phyloP scores from a whole-genome alignment of 2,113 vertebrate species.

The Columba janthina region DNA sequence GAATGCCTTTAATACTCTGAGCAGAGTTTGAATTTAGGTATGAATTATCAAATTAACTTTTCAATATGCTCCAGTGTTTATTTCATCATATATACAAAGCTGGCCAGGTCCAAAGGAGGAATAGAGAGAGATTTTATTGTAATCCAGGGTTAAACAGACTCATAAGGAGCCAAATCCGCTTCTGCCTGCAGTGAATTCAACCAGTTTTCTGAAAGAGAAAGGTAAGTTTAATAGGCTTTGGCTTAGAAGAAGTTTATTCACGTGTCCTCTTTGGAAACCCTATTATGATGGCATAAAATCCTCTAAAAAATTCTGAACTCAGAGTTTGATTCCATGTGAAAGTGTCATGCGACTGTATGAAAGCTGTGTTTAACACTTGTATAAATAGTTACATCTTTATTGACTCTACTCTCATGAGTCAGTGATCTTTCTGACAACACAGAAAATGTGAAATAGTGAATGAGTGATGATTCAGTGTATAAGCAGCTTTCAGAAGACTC shows the following conservation, averaged over 20 bases:
- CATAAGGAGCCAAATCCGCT: background rate
- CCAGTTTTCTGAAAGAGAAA: background rate
- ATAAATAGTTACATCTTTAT: background rate
- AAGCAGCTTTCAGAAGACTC: background rate
- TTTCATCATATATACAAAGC: background rate
- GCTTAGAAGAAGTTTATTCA: background rate
- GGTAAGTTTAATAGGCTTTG: background rate
- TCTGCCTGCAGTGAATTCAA: background rate
- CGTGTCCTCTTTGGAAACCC: rapidly evolving
- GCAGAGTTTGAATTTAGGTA: background rate
- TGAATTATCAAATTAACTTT: background rate
- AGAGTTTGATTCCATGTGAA: background rate
- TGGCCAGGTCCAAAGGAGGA: background rate
- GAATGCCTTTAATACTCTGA: background rate
- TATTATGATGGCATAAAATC: background rate
- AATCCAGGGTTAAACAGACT: background rate
- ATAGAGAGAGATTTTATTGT: background rate
- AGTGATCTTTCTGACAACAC: background rate
- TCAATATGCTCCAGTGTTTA: background rate
- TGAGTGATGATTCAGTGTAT: background rate
- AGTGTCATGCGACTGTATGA: background rate
- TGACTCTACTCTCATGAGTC: background rate
- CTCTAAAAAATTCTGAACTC: background rate
- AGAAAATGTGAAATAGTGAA: background rate
- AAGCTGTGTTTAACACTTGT: background rate